Evolutionary conservation across 2,113 vertebrate genomes (phyloP), one percentile per base, ranked within the genome.

Genomic region (Menura novaehollandiae): DNA sequence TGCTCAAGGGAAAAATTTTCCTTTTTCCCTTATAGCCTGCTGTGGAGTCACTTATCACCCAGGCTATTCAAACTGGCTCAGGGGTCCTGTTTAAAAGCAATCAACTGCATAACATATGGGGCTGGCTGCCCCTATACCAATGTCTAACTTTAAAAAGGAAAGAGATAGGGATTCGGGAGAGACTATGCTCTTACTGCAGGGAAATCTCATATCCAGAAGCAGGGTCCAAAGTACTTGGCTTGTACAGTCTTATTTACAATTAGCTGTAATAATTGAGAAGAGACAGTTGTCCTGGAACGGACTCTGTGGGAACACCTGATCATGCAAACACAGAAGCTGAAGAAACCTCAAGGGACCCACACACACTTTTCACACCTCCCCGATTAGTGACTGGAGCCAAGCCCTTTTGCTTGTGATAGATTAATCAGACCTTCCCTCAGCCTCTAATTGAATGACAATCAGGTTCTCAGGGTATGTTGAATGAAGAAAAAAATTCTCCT

Each of bases 361-460:
- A 75, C 63, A 75, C 32, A 89, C 94, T 97, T 97, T 98, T 97
- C 92, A 96, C 95, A 97, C 93, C 71, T 97, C 93, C 88, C 80
- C 56, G 82, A 96, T 97, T 96, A 97, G 95, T 95, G 97, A 96
- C 96, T 97, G 96, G 82, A 96, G 80, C 81, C 91, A 95, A 92
- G 86, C 84, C 95, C 95, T 97, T 97, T 98, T 92, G 86, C 94
- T 97, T 95, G 91, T 94, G 84, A 92, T 88, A 97, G 97, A 98
- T 98, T 98, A 98, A 98, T 98, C 97, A 98, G 97, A 96, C 92
- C 88, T 94, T 79, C 96, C 91, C 94, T 91, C 90, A 94, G 90
- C 56, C 94, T 96, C 96, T 98, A 98, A 98, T 97, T 98, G 97
- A 98, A 96, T 98, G 97, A 97, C 98, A 98, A 97, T 98, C 98